phyloP scores from a whole-genome alignment of 2,113 vertebrate genomes.

The Egretta garzetta region DNA sequence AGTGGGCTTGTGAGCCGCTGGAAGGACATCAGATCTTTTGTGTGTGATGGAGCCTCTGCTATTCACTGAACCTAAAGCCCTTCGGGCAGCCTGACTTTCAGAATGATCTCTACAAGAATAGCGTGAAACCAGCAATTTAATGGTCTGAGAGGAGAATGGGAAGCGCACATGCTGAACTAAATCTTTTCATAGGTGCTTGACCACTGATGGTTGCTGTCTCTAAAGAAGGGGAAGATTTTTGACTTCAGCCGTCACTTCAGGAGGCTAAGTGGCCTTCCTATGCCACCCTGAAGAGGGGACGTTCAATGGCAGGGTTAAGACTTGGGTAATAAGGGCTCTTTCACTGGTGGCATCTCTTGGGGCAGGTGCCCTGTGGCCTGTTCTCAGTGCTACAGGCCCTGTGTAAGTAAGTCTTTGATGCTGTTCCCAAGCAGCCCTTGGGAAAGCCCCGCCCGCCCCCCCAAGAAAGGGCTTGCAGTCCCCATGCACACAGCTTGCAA shows the following conservation, averaged over 20 bases:
- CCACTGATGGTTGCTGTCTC: neutral
- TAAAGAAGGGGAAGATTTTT: neutral
- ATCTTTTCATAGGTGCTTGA: conserved; percentile 1
- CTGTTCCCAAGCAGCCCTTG: neutral
- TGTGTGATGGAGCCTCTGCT: neutral
- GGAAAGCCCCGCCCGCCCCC: too few species aligned
- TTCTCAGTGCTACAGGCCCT: neutral
- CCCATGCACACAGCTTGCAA: neutral
- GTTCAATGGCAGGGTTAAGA: neutral
- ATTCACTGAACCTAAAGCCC: conserved; percentile 16
- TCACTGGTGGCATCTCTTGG: neutral
- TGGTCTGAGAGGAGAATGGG: conserved; percentile 29
- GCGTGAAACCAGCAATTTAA: conserved; percentile 5
- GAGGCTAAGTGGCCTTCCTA: neutral
- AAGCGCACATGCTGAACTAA: neutral
- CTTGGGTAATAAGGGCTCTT: neutral
- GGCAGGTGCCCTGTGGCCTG: neutral
- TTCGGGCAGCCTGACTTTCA: neutral
- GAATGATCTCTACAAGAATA: neutral
- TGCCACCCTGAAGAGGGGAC: neutral
- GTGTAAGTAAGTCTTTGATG: fast-evolving
- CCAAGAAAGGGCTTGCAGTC: neutral
- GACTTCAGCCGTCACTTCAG: neutral
- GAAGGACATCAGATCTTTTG: neutral
- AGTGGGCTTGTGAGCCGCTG: neutral